phyloP scores from a whole-genome alignment of 2,113 vertebrate species.

The Tapirus terrestris region DNA sequence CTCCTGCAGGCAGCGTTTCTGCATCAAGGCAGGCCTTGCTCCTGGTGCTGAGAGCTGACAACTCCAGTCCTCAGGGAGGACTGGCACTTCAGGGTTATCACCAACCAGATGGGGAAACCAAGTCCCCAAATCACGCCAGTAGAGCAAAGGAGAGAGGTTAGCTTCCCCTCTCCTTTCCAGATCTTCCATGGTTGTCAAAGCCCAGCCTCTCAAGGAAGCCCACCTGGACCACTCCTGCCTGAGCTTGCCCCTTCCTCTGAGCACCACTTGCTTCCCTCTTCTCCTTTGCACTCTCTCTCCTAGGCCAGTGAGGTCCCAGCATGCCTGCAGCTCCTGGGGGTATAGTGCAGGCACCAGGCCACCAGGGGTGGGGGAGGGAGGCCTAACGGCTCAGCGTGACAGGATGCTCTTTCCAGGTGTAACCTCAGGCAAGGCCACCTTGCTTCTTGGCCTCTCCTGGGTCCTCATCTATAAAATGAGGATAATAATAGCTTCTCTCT shows the following conservation, averaged over 20 bases:
- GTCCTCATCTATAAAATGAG: slow-evolving; percentile 10
- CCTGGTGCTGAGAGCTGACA: neutral
- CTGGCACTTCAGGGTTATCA: neutral
- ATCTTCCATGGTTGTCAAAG: neutral
- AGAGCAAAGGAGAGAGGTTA: neutral
- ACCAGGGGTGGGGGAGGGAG: neutral
- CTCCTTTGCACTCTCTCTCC: neutral
- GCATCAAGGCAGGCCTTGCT: neutral
- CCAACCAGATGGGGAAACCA: neutral
- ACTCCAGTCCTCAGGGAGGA: neutral
- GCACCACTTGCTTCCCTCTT: neutral
- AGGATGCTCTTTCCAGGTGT: neutral
- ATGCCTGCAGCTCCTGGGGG: neutral
- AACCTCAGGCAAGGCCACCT: neutral
- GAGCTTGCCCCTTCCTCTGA: neutral
- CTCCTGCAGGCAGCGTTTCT: neutral
- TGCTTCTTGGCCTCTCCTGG: neutral
- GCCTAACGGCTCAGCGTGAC: neutral
- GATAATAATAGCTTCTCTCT: neutral
- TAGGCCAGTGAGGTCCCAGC: neutral
- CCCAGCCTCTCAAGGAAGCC: neutral
- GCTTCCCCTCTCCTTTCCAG: neutral
- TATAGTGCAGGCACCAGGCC: too few relatives aligned
- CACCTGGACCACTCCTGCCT: neutral
- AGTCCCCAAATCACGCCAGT: neutral